Evolutionary conservation across 2,797 vertebrate genomes (phyloP), one percentile per base, ranked within the genome.

Genomic region (Crax fasciolata): DNA sequence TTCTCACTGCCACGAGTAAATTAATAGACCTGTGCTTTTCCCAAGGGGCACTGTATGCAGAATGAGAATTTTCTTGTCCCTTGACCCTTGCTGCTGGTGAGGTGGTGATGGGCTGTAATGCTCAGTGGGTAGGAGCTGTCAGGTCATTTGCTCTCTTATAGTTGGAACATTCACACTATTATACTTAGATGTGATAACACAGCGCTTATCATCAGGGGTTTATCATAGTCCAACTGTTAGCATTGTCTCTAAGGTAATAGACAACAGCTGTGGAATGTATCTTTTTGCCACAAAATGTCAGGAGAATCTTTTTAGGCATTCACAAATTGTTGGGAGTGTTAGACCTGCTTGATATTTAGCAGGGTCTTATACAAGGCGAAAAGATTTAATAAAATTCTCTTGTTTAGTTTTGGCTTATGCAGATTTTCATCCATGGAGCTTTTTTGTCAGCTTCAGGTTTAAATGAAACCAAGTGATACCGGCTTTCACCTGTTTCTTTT

Each of bases 1-100:
- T 89, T 93, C 94, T 97, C 84, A 76, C 85, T 92, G 91, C 89
- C 86, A 93, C 85, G 25, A 86, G 74, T 85, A 94, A 97, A 96
- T 95, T 95, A 97, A 78, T 77, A 81, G 84, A 62, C 95, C 82
- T 96, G 52, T 84, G 68, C 68, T 81, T 90, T 93, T 90, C 83
- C 94, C 87, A 80, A 95, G 81, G 84, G 84, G 63, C 84, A 68
- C 76, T 96, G 44, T 92, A 90, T 23, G 23, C 38, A 87, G 80
- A 95, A 96, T 23, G 71, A 95, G 55, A 74, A 75, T 92, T 95
- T 95, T 58, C 87, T 86, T 89, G 62, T 90, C 51, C 83, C 44
- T 95, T 76, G 67, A 51, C 63, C 93, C 35, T 35, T 86, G 72
- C 21, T 68, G 35, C 71, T 89, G 62, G 59, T 83, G 77, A 96